These are phyloP conservation scores for Ceyx erithaca DNA, from an alignment of 2,797 vertebrate species.

Conservation along the genomic window DNA sequence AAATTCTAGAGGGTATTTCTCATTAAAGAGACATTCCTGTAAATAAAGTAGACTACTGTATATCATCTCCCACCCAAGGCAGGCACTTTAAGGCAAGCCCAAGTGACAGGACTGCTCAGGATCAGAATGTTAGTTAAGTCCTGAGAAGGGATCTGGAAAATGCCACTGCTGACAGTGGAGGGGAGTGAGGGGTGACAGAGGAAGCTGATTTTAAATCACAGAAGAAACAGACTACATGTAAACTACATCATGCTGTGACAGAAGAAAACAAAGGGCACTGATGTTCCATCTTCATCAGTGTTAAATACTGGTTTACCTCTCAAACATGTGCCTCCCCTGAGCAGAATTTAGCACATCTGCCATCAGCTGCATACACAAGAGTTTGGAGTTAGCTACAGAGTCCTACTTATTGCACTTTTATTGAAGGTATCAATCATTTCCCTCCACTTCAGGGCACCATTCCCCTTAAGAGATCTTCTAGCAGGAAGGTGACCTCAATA, in stretches of 20 bases:
- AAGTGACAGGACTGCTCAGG: slow-evolving; percentile 35
- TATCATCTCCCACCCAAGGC: slow-evolving; percentile 38
- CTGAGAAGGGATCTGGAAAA: slow-evolving; percentile 67
- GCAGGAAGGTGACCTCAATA: background rate
- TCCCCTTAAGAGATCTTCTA: background rate
- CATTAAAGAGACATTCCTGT: slow-evolving; percentile 40
- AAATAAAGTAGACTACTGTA: slow-evolving; percentile 68
- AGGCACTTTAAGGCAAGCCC: background rate
- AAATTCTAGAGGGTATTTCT: slow-evolving; percentile 29
- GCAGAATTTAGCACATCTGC: background rate
- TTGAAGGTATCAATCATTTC: background rate
- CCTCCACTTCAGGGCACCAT: background rate
- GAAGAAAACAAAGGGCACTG: background rate
- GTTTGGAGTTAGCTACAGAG: background rate
- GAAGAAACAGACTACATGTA: background rate
- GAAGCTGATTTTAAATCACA: slow-evolving; percentile 25
- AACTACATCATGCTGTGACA: background rate
- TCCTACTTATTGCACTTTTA: background rate
- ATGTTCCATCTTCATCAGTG: background rate
- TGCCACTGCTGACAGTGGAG: slow-evolving; percentile 50
- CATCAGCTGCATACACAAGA: background rate
- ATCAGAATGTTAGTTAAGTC: slow-evolving; percentile 47
- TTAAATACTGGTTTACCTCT: background rate
- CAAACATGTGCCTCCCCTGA: background rate
- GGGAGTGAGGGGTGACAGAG: background rate